phyloP scores from a whole-genome alignment of 2,888 invertebrate genomes.

The Selenia dentaria region DNA sequence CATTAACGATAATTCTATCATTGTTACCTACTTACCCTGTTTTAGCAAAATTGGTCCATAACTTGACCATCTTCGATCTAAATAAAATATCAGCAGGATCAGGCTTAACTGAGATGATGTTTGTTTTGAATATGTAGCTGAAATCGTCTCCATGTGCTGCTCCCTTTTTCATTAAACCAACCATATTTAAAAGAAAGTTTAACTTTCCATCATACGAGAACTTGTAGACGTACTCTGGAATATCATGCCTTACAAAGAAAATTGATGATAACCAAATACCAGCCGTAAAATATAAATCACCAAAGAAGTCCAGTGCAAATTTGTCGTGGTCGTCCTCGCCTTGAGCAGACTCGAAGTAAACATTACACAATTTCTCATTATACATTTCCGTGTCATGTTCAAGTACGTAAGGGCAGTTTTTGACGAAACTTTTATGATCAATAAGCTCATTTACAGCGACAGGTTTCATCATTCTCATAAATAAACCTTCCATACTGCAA shows the following conservation, averaged over 20 bases:
- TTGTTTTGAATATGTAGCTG: constrained; percentile 6
- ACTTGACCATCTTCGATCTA: constrained; percentile 42
- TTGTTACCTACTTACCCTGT: constrained; percentile 56
- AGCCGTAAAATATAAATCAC: constrained; percentile 51
- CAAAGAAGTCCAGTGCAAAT: constrained; percentile 49
- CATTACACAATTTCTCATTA: constrained; percentile 30
- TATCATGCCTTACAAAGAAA: constrained; percentile 33
- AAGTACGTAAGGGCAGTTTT: constrained; percentile 40
- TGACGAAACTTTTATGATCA: constrained; percentile 40
- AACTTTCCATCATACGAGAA: constrained; percentile 54
- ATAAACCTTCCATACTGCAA: constrained; percentile 70
- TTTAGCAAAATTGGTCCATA: constrained; percentile 65
- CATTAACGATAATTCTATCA: too few species aligned
- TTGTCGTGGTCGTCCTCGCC: constrained; percentile 36
- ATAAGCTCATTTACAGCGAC: constrained; percentile 38
- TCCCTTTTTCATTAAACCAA: constrained; percentile 42
- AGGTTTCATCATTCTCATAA: constrained; percentile 46
- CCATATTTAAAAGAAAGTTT: constrained; percentile 38
- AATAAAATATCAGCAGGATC: constrained; percentile 36
- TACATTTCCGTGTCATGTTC: constrained; percentile 29
- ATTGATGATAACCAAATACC: constrained; percentile 47
- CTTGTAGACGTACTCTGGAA: constrained; percentile 49
- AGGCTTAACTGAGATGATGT: constrained; percentile 7
- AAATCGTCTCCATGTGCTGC: constrained; percentile 54
- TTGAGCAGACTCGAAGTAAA: constrained; percentile 32